These are phyloP conservation scores for Cataglyphis livida DNA, from an alignment of 2,888 invertebrate genomes.

Conservation along the genomic window DNA sequence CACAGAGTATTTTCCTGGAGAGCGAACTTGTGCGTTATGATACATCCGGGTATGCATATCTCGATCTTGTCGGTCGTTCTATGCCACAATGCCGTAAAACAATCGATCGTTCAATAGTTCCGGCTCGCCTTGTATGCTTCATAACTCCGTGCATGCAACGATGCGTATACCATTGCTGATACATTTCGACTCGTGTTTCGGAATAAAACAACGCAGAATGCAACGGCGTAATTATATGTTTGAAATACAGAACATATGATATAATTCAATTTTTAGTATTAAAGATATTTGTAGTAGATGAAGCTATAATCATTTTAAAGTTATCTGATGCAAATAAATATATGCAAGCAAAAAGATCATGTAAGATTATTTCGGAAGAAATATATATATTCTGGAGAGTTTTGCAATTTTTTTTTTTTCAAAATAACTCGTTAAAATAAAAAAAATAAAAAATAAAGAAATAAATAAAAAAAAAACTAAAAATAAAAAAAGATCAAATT, in stretches of 20 bases:
- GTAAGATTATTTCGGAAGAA: neutral
- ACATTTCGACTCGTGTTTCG: neutral
- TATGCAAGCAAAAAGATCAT: neutral
- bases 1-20: neutral
- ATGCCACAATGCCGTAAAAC: conserved; percentile 32
- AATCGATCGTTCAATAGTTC: conserved; percentile 43
- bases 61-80: conserved; percentile 38
- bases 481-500: neutral
- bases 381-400: neutral
- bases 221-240: neutral
- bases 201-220: neutral
- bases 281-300: neutral
- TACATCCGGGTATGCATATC: conserved; percentile 17
- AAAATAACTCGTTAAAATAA: neutral
- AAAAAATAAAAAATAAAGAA: no score
- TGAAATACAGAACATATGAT: neutral
- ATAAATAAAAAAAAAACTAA: no score
- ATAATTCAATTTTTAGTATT: neutral
- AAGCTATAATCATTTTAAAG: neutral
- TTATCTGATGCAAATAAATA: neutral
- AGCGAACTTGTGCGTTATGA: neutral
- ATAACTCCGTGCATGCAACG: conserved; percentile 8
- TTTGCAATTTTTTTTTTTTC: neutral
- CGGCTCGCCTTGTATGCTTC: conserved; percentile 23
- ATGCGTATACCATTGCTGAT: neutral